Base-by-base conservation (phyloP, 2,888 invertebrate genomes). In the Agrochola lota region DNA sequence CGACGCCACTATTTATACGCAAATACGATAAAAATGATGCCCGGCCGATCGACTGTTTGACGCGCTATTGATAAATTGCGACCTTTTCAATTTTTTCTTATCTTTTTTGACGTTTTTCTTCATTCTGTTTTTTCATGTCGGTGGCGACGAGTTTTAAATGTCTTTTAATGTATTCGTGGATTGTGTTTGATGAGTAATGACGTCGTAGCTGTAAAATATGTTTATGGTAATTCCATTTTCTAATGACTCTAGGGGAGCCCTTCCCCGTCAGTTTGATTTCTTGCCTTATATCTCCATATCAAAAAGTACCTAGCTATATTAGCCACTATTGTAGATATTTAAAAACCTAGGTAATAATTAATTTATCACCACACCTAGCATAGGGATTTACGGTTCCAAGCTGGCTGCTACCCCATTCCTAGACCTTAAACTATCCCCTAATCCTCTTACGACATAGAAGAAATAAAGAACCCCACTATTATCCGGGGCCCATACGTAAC, bases 21-120 rank as follows among this genome's bases (percentile, higher is more conserved):
- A 96, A 96, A 96, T 96, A 96, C 95, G 96, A 96, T 96, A 96
- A 96, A 95, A 96, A 96, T 95, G 95, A 96, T 94, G 95, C 95
- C 95, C 95, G 91, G 91, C 93, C 94, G 95, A 95, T 95, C 96
- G 95, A 94, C 95, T 96, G 96, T 95, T 95, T 95, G 96, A 96
- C 95, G 94, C 94, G 93, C 94, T 92, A 95, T 95, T 96, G 96
- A 96, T 96, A 95, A 96, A 96, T 96, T 96, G 95, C 95, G 94
- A 93, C 93, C 95, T 94, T 94, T 95, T 95, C 93, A 94, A 92
- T 92, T 91, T 93, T 92, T 93, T 91, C 91, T 93, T 92, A 92
- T 94, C 92, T 90, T 92, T 90, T 90, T 90, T 90, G 89, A 90
- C 91, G 90, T 91, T 92, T 91, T 91, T 90, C 89, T 90, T 89